These are phyloP conservation scores for Uloborus diversus DNA, from an alignment of 1,140 invertebrate genomes.

Conservation along the genomic window DNA sequence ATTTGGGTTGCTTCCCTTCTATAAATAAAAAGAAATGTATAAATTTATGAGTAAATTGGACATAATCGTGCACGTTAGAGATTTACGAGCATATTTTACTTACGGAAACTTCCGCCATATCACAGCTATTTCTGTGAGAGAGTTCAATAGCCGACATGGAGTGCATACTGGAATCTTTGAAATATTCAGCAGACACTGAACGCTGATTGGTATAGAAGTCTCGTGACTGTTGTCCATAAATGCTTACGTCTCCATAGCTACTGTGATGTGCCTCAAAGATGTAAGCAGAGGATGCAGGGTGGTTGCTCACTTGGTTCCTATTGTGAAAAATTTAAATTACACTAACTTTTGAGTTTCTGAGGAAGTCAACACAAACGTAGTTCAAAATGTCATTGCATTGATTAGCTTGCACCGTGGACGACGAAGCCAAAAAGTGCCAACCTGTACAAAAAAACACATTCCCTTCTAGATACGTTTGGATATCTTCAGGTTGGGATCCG, in stretches of 20 bases:
- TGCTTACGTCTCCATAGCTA: constrained; percentile 8
- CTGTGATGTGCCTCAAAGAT: not conserved
- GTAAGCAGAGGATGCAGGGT: not conserved
- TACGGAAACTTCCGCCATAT: constrained; percentile 19
- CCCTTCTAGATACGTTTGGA: no score
- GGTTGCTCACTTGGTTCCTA: not conserved
- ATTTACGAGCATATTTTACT: no score
- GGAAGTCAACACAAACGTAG: no score
- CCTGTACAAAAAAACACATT: no score
- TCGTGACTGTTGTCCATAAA: not conserved
- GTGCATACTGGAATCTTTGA: not conserved
- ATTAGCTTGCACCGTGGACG: no score
- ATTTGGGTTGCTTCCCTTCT: no score
- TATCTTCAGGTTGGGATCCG: no score
- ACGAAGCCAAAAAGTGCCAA: no score
- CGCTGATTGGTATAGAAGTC: not conserved
- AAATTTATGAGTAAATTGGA: not conserved
- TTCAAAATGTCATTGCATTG: no score
- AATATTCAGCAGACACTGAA: constrained; percentile 12
- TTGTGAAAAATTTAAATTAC: not conserved
- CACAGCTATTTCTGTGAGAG: not conserved
- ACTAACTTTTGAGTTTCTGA: no score
- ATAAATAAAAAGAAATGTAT: no score
- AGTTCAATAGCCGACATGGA: not conserved
- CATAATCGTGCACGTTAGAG: no score